Evolutionary conservation across 2,113 vertebrate genomes (phyloP).

Genomic region (Amphilophus citrinellus): DNA sequence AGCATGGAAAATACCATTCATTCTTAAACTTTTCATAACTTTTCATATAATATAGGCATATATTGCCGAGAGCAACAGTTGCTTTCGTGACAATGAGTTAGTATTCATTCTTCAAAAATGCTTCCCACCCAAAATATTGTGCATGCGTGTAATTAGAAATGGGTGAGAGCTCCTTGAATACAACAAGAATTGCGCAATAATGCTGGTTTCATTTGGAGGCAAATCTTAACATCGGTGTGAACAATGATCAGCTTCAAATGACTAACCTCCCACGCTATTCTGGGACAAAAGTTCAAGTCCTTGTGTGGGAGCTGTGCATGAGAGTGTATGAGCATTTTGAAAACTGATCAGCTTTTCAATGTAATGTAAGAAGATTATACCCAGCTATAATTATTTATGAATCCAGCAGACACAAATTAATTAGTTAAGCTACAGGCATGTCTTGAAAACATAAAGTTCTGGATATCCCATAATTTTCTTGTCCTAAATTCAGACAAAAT

Average conservation of each 20-base stretch:
- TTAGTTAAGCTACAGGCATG: too few species aligned
- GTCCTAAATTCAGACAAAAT: too few species aligned
- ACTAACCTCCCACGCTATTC: background rate
- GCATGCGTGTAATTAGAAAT: slow-evolving; percentile 6
- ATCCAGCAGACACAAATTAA: too few species aligned
- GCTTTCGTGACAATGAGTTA: background rate
- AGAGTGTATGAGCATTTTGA: background rate
- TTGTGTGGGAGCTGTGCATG: background rate
- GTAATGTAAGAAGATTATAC: background rate
- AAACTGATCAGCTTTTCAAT: background rate
- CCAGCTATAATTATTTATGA: too few species aligned
- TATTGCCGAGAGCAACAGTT: background rate
- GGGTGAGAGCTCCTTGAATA: background rate
- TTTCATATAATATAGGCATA: background rate
- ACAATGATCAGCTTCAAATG: background rate
- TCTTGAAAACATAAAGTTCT: too few species aligned
- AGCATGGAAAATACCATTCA: background rate
- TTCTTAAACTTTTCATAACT: background rate
- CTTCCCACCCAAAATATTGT: background rate
- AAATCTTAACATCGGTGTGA: background rate
- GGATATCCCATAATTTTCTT: too few species aligned
- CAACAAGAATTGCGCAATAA: background rate
- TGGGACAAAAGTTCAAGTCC: background rate
- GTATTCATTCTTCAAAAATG: slow-evolving; percentile 33
- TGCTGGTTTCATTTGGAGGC: background rate